Percentiles rank a stretch among this genome's conserved stretches.
Conservation (phyloP, 1,140 invertebrate genomes). For the Macrosteles quadrilineatus region DNA sequence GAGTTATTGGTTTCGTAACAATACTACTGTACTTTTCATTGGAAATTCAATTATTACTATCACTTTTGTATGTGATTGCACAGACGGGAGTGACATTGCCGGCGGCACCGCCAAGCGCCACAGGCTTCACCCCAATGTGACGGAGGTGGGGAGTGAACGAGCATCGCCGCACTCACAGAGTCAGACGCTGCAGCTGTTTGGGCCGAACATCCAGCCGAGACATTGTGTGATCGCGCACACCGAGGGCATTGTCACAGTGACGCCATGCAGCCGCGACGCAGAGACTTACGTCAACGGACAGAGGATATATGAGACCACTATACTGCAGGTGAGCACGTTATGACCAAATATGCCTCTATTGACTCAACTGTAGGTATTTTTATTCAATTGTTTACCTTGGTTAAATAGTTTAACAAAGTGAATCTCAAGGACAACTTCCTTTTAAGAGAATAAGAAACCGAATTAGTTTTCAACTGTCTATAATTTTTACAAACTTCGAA, state of each 20-base stretch:
- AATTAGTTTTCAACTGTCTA: too few relatives aligned
- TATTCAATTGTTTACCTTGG: too few relatives aligned
- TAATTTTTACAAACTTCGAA: too few relatives aligned
- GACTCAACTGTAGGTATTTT: too few relatives aligned
- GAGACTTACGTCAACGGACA: constrained; percentile 94
- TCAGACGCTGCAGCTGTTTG: constrained; percentile 52
- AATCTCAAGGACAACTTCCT: too few relatives aligned
- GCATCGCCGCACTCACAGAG: constrained; percentile 49
- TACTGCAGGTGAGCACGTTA: constrained; percentile 74
- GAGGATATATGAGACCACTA: constrained; percentile 88
- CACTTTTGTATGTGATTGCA: constrained; percentile 29
- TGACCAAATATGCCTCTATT: too few relatives aligned
- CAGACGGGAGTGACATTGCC: constrained; percentile 64
- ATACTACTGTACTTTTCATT: too few relatives aligned
- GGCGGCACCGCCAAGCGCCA: constrained; percentile 58
- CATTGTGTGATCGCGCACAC: constrained; percentile 93
- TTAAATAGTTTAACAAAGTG: too few relatives aligned
- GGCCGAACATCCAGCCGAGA: constrained; percentile 66
- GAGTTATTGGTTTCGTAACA: too few relatives aligned
- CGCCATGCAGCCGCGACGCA: constrained; percentile 89
- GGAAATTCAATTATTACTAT: too few relatives aligned
- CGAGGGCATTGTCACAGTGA: constrained; percentile 89
- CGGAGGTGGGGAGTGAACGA: constrained; percentile 70
- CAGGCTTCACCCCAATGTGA: constrained; percentile 67
- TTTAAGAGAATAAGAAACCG: too few relatives aligned